A percentile compares a stretch with the other conserved stretches of the same genome.
Evolutionary conservation across 2,888 invertebrate genomes (phyloP).

Genomic region (Drosophila monieri): DNA sequence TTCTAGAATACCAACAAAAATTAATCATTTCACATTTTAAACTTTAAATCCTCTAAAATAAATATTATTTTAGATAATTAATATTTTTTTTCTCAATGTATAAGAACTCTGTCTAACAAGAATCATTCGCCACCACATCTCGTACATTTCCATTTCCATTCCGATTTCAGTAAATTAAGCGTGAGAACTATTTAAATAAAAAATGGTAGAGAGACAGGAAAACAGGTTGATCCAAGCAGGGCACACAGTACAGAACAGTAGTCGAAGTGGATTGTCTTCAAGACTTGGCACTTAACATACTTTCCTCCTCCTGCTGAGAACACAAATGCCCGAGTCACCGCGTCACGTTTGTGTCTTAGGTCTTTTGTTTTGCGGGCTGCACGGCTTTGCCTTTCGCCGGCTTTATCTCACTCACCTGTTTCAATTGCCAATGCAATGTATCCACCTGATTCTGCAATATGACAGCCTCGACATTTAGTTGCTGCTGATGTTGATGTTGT

Average conservation of each 20-base stretch:
- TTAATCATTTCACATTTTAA: not conserved
- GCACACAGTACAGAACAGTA: constrained; percentile 13
- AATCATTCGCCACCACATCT: constrained; percentile 11
- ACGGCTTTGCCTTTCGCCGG: constrained; percentile 16
- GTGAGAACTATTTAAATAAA: constrained; percentile 43
- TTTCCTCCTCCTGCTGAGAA: constrained; percentile 16
- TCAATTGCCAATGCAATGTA: constrained; percentile 89
- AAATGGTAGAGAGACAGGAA: constrained; percentile 26
- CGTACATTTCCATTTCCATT: constrained; percentile 39
- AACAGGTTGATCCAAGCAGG: constrained; percentile 40
- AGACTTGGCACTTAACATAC: constrained; percentile 39
- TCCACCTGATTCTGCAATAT: constrained; percentile 88
- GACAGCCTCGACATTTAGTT: constrained; percentile 85
- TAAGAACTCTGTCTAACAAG: constrained; percentile 16
- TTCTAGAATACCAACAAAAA: not conserved
- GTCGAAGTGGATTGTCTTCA: constrained; percentile 15
- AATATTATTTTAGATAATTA: not conserved
- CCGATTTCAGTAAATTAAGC: constrained; percentile 44
- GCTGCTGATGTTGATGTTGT: constrained; percentile 48
- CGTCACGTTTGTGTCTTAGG: constrained; percentile 71
- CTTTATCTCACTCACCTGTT: constrained; percentile 85
- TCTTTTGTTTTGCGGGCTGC: constrained; percentile 48
- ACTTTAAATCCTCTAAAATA: not conserved
- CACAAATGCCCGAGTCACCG: constrained; percentile 47
- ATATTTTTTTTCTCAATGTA: constrained; percentile 3